phyloP scores from a whole-genome alignment of 2,888 invertebrate species.

The Drosophila kanekoi region DNA sequence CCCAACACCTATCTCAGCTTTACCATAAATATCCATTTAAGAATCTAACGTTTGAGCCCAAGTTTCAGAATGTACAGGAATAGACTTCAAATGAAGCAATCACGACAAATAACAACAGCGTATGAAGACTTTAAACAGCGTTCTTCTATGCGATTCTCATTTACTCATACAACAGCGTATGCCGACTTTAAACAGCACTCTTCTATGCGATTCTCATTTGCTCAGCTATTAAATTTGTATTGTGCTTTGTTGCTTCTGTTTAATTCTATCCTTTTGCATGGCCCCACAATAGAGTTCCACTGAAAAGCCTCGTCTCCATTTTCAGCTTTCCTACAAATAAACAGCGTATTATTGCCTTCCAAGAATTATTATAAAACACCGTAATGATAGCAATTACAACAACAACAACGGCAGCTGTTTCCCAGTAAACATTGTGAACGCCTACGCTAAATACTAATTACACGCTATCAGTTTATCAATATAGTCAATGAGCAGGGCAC shows the following conservation, averaged over 20 bases:
- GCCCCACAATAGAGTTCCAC: too few relatives aligned
- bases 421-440: slow-evolving; percentile 51
- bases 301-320: slow-evolving; percentile 2
- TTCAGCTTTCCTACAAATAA: too few relatives aligned
- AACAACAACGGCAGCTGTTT: slow-evolving; percentile 19
- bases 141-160: neutral
- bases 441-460: slow-evolving; percentile 66
- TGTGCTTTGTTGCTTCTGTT: too few relatives aligned
- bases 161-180: too few relatives aligned
- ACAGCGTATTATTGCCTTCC: slow-evolving; percentile 7
- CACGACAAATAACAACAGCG: neutral
- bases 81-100: too few relatives aligned
- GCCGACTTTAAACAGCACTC: too few relatives aligned
- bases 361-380: slow-evolving; percentile 25
- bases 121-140: neutral
- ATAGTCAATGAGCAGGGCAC: neutral
- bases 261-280: neutral
- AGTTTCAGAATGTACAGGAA: too few relatives aligned
- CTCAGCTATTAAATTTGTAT: neutral
- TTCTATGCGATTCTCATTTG: neutral
- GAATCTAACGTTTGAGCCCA: too few relatives aligned
- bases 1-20: too few relatives aligned
- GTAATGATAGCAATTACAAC: slow-evolving; percentile 10
- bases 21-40: too few relatives aligned
- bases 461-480: slow-evolving; percentile 52